Conservation (phyloP, 2,888 invertebrate species). For the Melanchra persicariae region DNA sequence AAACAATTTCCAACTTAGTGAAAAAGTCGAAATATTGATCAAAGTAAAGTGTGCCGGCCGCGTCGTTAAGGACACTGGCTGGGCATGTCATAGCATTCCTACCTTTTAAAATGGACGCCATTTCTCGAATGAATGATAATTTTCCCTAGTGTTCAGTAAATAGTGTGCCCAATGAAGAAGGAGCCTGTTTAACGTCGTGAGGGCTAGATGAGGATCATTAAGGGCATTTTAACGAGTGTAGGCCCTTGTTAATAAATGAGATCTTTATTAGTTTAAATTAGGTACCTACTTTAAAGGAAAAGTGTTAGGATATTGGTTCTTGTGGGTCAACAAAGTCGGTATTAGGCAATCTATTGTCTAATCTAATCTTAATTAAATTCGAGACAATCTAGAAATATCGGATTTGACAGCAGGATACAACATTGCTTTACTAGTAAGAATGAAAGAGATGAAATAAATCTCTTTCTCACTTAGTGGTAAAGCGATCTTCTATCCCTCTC, state of each 20-base stretch:
- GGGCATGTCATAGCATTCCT: conserved; percentile 31
- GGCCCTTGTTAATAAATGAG: background rate
- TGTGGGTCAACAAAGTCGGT: no score
- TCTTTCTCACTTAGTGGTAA: no score
- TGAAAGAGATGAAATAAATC: no score
- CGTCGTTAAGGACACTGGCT: conserved; percentile 37
- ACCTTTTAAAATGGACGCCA: conserved; percentile 60
- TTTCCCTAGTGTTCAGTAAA: conserved; percentile 51
- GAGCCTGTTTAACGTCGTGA: conserved; percentile 5
- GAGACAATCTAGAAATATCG: no score
- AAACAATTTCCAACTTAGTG: conserved; percentile 52
- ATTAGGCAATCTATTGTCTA: no score
- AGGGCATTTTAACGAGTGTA: conserved; percentile 13
- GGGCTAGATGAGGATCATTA: conserved; percentile 19
- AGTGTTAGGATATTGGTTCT: no score
- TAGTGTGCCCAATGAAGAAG: conserved; percentile 19
- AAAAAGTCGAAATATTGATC: conserved; percentile 68
- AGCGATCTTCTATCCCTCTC: no score
- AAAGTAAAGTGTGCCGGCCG: conserved; percentile 61
- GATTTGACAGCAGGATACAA: no score
- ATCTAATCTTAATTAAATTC: no score
- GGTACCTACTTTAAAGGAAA: no score
- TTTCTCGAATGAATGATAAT: conserved; percentile 68
- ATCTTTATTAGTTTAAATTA: no score
- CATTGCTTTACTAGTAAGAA: no score